A percentile compares a stretch with the other conserved stretches of the same genome.
phyloP scores from a whole-genome alignment of 2,797 vertebrate genomes.

The Epinephelus awoara region DNA sequence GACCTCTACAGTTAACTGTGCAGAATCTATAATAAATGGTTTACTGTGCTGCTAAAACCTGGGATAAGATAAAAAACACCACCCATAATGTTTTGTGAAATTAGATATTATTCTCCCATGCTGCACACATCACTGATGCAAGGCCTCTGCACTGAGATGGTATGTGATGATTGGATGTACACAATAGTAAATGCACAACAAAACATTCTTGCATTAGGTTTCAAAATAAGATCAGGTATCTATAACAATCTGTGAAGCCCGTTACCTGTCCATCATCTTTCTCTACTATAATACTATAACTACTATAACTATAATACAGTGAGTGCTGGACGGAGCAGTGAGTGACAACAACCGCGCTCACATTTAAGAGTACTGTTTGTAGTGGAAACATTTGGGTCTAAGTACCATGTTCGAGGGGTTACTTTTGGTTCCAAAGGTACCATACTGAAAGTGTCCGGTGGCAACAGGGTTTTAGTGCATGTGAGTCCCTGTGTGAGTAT shows the following conservation, averaged over 20 bases:
- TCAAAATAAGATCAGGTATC: slow-evolving; percentile 21
- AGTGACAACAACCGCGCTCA: too few relatives aligned
- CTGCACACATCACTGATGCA: background rate
- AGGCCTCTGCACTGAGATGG: background rate
- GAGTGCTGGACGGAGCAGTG: too few relatives aligned
- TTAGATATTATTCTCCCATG: slow-evolving; percentile 23
- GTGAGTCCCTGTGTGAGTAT: too few relatives aligned
- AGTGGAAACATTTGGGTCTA: too few relatives aligned
- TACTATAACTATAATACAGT: slow-evolving; percentile 8
- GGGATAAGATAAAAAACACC: slow-evolving; percentile 22
- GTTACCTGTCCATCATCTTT: slow-evolving; percentile 16
- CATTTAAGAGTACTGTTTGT: too few relatives aligned
- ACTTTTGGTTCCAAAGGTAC: too few relatives aligned
- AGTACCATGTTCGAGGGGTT: too few relatives aligned
- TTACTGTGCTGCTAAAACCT: slow-evolving; percentile 26
- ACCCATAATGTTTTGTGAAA: slow-evolving; percentile 16
- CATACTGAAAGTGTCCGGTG: too few relatives aligned
- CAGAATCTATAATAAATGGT: slow-evolving; percentile 47
- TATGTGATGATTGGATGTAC: background rate
- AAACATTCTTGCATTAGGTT: slow-evolving; percentile 17
- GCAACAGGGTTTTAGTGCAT: too few relatives aligned
- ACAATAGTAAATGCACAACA: background rate
- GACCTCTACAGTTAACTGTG: slow-evolving; percentile 45
- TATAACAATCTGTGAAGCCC: slow-evolving; percentile 9
- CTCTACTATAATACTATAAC: slow-evolving; percentile 4